phyloP scores from a whole-genome alignment of 2,113 vertebrate genomes.

The Sisor rabdophorus region DNA sequence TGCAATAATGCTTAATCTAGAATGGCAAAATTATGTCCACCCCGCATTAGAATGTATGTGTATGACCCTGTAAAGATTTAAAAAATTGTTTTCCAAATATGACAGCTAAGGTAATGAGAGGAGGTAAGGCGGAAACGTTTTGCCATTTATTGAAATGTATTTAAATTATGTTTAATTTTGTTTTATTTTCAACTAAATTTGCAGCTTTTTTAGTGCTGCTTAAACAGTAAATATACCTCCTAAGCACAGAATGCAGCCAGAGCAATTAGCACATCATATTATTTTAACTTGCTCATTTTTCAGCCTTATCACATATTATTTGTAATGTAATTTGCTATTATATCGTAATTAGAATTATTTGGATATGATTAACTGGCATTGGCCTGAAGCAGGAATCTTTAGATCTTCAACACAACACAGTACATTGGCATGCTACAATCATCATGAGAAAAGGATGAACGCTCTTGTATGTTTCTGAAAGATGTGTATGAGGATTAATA shows the following conservation, averaged over 20 bases:
- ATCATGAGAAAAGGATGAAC: conserved; percentile 4
- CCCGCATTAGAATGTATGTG: too few relatives aligned
- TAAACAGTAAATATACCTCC: not conserved
- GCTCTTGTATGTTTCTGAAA: conserved; percentile 7
- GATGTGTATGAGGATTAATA: conserved; percentile 35
- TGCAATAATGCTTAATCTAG: too few relatives aligned
- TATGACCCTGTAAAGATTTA: too few relatives aligned
- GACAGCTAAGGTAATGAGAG: too few relatives aligned
- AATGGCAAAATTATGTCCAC: too few relatives aligned
- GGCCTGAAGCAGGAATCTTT: conserved; percentile 30
- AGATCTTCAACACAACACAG: conserved; percentile 13
- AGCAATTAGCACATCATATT: conserved; percentile 1
- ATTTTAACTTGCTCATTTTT: not conserved
- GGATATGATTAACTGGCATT: conserved; percentile 12
- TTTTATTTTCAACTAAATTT: not conserved
- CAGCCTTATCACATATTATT: not conserved
- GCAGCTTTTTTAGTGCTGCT: not conserved
- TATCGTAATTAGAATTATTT: conserved; percentile 23
- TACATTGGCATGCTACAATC: not conserved
- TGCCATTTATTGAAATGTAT: too few relatives aligned
- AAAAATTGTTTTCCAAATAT: too few relatives aligned
- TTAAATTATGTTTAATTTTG: too few relatives aligned
- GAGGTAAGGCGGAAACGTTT: too few relatives aligned
- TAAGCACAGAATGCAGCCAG: too few relatives aligned
- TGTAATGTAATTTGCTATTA: conserved; percentile 17